Base-by-base conservation (phyloP, 2,888 invertebrate genomes). In the Sicus ferrugineus region DNA sequence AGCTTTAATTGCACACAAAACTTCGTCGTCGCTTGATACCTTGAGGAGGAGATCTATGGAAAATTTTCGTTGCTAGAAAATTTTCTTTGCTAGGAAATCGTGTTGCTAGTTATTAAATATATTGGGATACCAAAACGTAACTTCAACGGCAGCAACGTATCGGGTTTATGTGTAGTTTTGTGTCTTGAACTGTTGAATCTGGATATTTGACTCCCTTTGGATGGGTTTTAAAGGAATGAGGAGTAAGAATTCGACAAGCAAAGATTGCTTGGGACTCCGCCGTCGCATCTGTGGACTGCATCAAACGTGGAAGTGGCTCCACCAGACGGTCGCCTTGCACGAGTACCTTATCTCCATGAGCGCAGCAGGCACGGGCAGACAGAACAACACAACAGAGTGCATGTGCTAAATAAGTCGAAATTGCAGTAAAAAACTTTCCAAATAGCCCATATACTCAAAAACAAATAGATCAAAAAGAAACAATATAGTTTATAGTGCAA, bases 271-370 rank as follows among this genome's bases (percentile, higher is more conserved):
- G 89, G 93, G 92, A 89, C 92, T 94, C 88, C 92, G 94, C 87
- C 91, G 90, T 89, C 93, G 94, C 88, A 91, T 92, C 87, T 93
- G 92, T 87, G 90, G 90, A 87, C 91, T 94, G 87, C 94, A 95
- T 87, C 94, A 94, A 87, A 95, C 95, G 84, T 95, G 93, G 92
- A 95, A 95, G 94, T 95, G 95, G 95, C 88, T 95, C 86, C 95
- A 95, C 86, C 94, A 94, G 86, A 95, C 95, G 76, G 92, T 93
- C 81, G 92, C 91, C 79, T 89, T 95, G 72, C 95, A 95, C 89
- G 93, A 94, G 81, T 94, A 94, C 83, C 88, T 95, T 81, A 92
- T 94, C 86, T 90, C 92, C 78, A 89, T 93, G 80, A 92, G 91
- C 75, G 88, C 93, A 77, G 91, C 91, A 81, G 90, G 92, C 86